phyloP scores from a whole-genome alignment of 2,797 vertebrate genomes.

The Takifugu ocellatus region DNA sequence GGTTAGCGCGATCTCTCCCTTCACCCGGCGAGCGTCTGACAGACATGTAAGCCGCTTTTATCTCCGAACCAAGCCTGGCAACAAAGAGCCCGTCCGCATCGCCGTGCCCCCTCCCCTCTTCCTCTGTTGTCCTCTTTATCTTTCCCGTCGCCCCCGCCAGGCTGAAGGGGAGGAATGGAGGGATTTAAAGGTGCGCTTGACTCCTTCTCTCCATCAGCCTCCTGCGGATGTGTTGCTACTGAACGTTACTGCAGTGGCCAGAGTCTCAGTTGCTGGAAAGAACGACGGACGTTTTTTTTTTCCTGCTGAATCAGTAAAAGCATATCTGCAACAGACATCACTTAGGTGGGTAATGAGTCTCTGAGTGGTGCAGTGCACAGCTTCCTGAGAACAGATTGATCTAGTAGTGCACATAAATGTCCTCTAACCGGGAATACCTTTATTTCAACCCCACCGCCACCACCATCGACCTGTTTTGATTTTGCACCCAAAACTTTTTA shows the following conservation, averaged over 20 bases:
- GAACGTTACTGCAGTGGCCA: slow-evolving; percentile 9
- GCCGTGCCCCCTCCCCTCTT: slow-evolving; percentile 36
- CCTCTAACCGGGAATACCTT: slow-evolving; percentile 8
- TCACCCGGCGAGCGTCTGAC: slow-evolving; percentile 44
- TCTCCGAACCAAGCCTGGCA: slow-evolving; percentile 62
- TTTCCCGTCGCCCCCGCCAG: slow-evolving; percentile 54
- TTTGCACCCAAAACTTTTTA: too few relatives aligned
- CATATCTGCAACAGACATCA: slow-evolving; percentile 18
- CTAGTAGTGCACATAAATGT: slow-evolving; percentile 6
- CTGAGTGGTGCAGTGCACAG: slow-evolving; percentile 2
- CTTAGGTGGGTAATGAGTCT: slow-evolving; percentile 13
- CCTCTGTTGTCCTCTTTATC: slow-evolving; percentile 65
- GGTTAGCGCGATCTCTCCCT: slow-evolving; percentile 32
- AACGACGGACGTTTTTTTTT: slow-evolving; percentile 16
- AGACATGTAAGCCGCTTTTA: slow-evolving; percentile 74
- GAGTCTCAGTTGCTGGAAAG: slow-evolving; percentile 14
- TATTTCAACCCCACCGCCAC: neutral
- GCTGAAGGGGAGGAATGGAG: slow-evolving; percentile 29
- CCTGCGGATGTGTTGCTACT: neutral
- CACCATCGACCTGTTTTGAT: too few relatives aligned
- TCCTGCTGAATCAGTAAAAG: slow-evolving; percentile 15
- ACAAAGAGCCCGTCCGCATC: slow-evolving; percentile 73
- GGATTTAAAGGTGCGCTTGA: slow-evolving; percentile 37
- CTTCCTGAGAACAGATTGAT: slow-evolving; percentile 12
- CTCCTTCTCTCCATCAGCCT: slow-evolving; percentile 30